Percentiles rank a stretch among this genome's conserved stretches.
Conservation (phyloP, 2,888 invertebrate species). For the Standfussiana lucernea region DNA sequence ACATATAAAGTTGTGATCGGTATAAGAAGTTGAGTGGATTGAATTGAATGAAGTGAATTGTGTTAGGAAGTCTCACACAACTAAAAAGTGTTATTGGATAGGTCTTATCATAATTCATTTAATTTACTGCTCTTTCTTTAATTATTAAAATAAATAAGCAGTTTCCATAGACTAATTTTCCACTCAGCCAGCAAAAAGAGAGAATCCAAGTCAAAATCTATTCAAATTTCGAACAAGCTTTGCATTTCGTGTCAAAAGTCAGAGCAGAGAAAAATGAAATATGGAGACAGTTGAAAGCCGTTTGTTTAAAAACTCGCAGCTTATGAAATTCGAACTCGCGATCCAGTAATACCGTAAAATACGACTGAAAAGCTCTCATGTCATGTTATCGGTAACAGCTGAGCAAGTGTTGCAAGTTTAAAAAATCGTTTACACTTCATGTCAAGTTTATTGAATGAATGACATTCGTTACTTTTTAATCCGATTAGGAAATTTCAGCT, state of each 20-base stretch:
- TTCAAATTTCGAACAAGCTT: conserved; percentile 40
- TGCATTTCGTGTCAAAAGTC: conserved; percentile 31
- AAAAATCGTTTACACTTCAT: conserved; percentile 71
- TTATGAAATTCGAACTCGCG: conserved; percentile 61
- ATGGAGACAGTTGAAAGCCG: conserved; percentile 40
- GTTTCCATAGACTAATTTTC: not conserved
- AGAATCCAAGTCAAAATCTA: not conserved
- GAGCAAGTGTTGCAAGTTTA: conserved; percentile 72
- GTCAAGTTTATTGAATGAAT: conserved; percentile 11
- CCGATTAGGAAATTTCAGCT: not conserved
- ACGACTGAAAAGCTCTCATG: conserved; percentile 58
- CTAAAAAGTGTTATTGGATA: not conserved
- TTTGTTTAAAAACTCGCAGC: conserved; percentile 42
- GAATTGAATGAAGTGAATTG: no score
- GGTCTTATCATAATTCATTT: not conserved
- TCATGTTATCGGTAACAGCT: conserved; percentile 58
- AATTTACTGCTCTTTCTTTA: fast-evolving
- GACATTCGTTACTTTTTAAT: conserved; percentile 34
- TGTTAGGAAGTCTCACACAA: no score
- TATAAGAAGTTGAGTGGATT: not conserved
- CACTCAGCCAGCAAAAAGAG: conserved; percentile 1
- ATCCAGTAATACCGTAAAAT: conserved; percentile 59
- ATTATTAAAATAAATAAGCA: not conserved
- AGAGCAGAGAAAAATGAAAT: conserved; percentile 45
- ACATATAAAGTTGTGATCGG: not conserved